phyloP scores from a whole-genome alignment of 2,113 vertebrate species.

The Scalopus aquaticus region DNA sequence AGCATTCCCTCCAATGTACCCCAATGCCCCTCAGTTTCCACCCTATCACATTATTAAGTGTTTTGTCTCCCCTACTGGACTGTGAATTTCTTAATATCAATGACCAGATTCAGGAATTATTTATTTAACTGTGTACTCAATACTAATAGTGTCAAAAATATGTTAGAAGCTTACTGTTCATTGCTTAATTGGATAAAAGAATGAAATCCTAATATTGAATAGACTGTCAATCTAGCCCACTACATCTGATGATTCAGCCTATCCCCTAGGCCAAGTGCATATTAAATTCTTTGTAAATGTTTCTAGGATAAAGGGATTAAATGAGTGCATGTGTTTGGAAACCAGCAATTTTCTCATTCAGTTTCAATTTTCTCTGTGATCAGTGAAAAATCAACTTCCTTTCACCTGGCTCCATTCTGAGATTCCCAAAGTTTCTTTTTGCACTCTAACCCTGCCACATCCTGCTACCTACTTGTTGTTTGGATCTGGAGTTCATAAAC shows the following conservation, averaged over 20 bases:
- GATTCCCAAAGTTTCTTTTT: neutral
- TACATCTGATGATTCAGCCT: neutral
- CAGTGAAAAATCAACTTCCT: neutral
- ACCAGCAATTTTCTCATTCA: neutral
- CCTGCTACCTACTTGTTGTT: neutral
- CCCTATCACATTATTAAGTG: neutral
- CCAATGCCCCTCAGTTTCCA: neutral
- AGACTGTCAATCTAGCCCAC: neutral
- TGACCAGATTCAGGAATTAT: neutral
- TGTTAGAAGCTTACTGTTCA: neutral
- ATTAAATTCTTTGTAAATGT: conserved; percentile 35
- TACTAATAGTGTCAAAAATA: neutral
- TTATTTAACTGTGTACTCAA: neutral
- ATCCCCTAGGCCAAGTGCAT: neutral
- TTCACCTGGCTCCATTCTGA: neutral
- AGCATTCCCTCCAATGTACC: neutral
- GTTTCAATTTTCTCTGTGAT: neutral
- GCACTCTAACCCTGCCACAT: neutral
- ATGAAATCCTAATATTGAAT: neutral
- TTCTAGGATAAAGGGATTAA: conserved; percentile 41
- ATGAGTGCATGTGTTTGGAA: conserved; percentile 3
- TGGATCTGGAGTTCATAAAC: conserved; percentile 37
- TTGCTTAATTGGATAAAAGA: conserved; percentile 18
- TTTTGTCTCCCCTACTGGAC: neutral
- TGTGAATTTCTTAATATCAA: neutral